Evolutionary conservation across 2,797 vertebrate species (phyloP).

Genomic region (Thripadectes ignobilis): DNA sequence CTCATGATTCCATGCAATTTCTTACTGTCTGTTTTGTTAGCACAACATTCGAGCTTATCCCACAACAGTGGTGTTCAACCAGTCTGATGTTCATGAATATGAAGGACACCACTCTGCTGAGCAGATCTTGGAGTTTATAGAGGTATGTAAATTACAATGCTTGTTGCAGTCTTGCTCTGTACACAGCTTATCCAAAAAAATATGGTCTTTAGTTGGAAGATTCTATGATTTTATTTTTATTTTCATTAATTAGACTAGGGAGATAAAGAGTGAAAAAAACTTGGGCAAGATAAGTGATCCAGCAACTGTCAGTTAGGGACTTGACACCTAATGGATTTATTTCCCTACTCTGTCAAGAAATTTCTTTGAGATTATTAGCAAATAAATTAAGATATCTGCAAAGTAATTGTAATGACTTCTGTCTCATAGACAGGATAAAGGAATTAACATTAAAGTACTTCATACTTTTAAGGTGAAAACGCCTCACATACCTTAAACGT

Average conservation of each 20-base stretch:
- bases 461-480: background rate
- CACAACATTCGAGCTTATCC: constrained; percentile 96
- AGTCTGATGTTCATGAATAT: constrained; percentile 91
- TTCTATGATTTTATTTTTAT: background rate
- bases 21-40: constrained; percentile 73
- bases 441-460: background rate
- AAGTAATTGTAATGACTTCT: background rate
- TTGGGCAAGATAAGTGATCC: background rate
- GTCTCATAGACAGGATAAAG: background rate
- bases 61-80: constrained; percentile 95
- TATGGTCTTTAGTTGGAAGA: background rate
- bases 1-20: background rate
- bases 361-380: background rate
- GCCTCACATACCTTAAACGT: background rate
- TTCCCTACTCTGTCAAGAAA: background rate
- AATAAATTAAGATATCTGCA: background rate
- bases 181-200: background rate
- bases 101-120: constrained; percentile 95
- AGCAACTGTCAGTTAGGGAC: background rate
- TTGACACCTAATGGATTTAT: background rate
- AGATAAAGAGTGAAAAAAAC: background rate
- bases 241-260: background rate
- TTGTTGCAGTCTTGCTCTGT: background rate
- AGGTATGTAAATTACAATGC: constrained; percentile 78
- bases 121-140: constrained; percentile 93